Evolutionary conservation across 2,113 vertebrate genomes (phyloP).

Genomic region (Muscicapa adusta): DNA sequence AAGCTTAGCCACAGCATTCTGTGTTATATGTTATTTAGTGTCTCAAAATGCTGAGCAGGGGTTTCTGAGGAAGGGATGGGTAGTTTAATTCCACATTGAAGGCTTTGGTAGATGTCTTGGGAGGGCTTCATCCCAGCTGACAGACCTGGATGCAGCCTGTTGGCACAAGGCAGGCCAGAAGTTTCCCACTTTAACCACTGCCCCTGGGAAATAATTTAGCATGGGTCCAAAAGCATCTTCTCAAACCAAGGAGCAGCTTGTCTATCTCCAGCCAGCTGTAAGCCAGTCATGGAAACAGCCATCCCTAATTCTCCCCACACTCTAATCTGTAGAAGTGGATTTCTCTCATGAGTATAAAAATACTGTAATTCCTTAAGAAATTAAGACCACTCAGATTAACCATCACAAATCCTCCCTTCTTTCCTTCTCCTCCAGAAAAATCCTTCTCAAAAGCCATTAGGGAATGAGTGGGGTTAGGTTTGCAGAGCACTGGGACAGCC

Average conservation of each 20-base stretch:
- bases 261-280: neutral
- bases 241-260: neutral
- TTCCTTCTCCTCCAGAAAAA: neutral
- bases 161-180: neutral
- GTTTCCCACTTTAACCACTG: neutral
- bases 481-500: neutral
- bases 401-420: neutral
- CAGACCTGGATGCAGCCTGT: neutral
- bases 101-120: neutral
- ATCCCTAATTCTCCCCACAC: neutral
- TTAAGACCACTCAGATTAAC: neutral
- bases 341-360: neutral
- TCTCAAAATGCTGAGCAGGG: neutral
- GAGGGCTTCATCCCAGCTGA: neutral
- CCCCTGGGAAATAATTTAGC: neutral
- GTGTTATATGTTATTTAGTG: neutral
- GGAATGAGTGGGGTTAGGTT: neutral
- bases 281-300: neutral
- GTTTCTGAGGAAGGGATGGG: neutral
- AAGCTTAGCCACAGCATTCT: neutral
- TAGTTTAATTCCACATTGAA: neutral
- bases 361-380: neutral
- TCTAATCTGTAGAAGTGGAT: neutral
- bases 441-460: neutral
- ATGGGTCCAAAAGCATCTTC: fast-evolving